phyloP scores from a whole-genome alignment of 2,113 vertebrate species.

The Eptesicus fuscus region DNA sequence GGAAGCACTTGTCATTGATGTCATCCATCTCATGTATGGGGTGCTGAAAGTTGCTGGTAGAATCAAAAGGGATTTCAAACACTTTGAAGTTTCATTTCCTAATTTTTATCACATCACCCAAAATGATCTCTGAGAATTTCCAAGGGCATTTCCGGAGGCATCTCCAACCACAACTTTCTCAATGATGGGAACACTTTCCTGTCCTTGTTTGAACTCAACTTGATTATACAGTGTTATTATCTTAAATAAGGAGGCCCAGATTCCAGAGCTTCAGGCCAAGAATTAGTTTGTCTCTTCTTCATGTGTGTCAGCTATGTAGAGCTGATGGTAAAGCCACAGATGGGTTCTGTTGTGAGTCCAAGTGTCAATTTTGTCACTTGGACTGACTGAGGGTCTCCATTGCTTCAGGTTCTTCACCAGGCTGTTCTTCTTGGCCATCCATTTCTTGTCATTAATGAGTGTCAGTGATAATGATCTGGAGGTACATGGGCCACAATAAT shows the following conservation, averaged over 20 bases:
- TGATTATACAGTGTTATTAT: slow-evolving; percentile 77
- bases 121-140: slow-evolving; percentile 79
- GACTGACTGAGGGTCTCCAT: slow-evolving; percentile 69
- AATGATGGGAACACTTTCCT: slow-evolving; percentile 74
- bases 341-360: slow-evolving; percentile 78
- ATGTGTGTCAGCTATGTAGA: slow-evolving; percentile 75
- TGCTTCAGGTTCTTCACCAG: slow-evolving; percentile 78
- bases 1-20: slow-evolving; percentile 60
- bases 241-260: slow-evolving; percentile 73
- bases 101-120: slow-evolving; percentile 71
- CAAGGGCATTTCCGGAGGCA: slow-evolving; percentile 80
- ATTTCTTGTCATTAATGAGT: slow-evolving; percentile 78
- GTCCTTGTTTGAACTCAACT: slow-evolving; percentile 76
- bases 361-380: slow-evolving; percentile 74
- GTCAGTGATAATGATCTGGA: slow-evolving; percentile 77
- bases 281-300: slow-evolving; percentile 77
- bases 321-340: slow-evolving; percentile 78
- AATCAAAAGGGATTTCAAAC: slow-evolving; percentile 80
- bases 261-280: slow-evolving; percentile 76
- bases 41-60: slow-evolving; percentile 81
- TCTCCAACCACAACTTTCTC: slow-evolving; percentile 79
- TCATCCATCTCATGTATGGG: slow-evolving; percentile 53
- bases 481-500: slow-evolving; percentile 78
- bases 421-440: slow-evolving; percentile 79
- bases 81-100: slow-evolving; percentile 72